Evolutionary conservation across 2,797 vertebrate species (phyloP).

Genomic region (Sebastes hubbsi): DNA sequence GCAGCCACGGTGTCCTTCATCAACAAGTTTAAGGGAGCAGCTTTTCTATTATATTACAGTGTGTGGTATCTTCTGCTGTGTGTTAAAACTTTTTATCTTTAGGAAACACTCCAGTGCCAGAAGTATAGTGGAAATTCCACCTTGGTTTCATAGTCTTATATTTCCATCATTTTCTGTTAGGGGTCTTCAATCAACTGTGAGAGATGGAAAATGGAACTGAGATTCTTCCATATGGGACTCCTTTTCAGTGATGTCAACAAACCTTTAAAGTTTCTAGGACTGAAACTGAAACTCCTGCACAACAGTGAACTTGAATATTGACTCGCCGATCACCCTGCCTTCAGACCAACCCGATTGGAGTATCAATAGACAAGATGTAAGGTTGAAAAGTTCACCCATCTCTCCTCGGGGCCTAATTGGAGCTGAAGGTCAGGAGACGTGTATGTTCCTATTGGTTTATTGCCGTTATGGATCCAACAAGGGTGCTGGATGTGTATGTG

Average conservation of each 20-base stretch:
- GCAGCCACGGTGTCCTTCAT: background rate
- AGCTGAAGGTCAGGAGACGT: conserved; percentile 79
- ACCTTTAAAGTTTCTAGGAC: conserved; percentile 49
- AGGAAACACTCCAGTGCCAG: conserved; percentile 26
- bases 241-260: conserved; percentile 40
- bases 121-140: conserved; percentile 28
- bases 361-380: conserved; percentile 75
- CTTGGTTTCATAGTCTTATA: conserved; percentile 38
- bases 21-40: conserved; percentile 13
- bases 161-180: conserved; percentile 49
- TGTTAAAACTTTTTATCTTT: conserved; percentile 28
- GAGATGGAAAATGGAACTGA: conserved; percentile 51
- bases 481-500: conserved; percentile 35
- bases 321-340: conserved; percentile 51
- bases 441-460: conserved; percentile 77
- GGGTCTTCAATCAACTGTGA: conserved; percentile 49
- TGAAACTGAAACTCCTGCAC: conserved; percentile 35
- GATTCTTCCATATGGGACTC: conserved; percentile 41
- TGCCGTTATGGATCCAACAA: conserved; percentile 72
- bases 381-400: conserved; percentile 81
- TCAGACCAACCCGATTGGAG: conserved; percentile 47
- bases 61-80: conserved; percentile 10
- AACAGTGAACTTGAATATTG: conserved; percentile 60
- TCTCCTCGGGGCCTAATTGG: conserved; percentile 77
- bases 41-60: conserved; percentile 15